Base-by-base conservation (phyloP, 2,888 invertebrate genomes). In the Apomyelois bistriatella region DNA sequence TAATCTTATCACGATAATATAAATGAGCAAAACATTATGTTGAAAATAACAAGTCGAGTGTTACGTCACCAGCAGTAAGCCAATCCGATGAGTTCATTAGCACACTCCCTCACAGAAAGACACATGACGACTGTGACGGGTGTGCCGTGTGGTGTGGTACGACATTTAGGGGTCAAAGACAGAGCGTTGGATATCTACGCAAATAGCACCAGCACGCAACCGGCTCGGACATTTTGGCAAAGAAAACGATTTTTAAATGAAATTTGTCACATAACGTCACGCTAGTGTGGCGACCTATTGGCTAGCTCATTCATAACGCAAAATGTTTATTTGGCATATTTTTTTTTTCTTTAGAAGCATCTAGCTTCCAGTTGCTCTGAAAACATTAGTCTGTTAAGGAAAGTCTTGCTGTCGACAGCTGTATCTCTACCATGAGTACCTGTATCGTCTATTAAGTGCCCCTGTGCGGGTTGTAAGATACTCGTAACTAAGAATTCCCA, bases 41-140 rank as follows among this genome's bases (percentile, higher is more conserved):
- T 69, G 64, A 79, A 82, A 85, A 85, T 81, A 86, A 79, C 68
- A 72, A 61, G 66, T 58, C 62, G 54, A 3, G 35, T 47, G 64
- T 82, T 82, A 85, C 83, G 84, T 85, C 85, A 85, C 66, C 36
- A 38, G 16, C 17, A 22, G 36, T 54, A 65, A 56, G 59, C 88
- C 87, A 88, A 89, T 86, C 56, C 68, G 59, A 65, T 64, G 54
- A 43, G 53, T 48, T 55, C 63, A 63, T 70, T 65, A 60, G 67
- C 74, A 61, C 87, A 88, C 85, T 86, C 89, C 88, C 82, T 76
- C 77, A 66, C 66, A 60, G 64, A 60, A 69, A 72, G 72, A 65
- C 70, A 72, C 74, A 71, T 75, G 76, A 79, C 74, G 66, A 58
- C 61, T 67, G 51, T 55, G 58, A 53, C 57, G 54, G 54, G 59